These are phyloP conservation scores for Pseudococcus viburni DNA, from an alignment of 2,888 invertebrate genomes.

Conservation along the genomic window DNA sequence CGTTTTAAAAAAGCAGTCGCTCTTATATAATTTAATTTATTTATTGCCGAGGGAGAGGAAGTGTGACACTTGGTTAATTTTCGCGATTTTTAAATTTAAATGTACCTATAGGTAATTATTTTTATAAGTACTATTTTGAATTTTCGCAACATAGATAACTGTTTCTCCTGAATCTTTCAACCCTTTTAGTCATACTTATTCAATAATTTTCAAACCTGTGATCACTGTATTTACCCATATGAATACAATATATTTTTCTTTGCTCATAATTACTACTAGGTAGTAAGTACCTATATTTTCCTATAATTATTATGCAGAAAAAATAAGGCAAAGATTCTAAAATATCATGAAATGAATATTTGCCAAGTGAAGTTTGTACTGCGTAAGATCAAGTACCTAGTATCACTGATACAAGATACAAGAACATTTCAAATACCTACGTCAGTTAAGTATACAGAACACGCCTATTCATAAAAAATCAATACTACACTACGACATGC, in stretches of 20 bases:
- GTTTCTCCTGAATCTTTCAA: no score
- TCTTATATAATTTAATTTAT: not conserved
- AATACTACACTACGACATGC: constrained; percentile 15
- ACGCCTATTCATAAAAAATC: constrained; percentile 45
- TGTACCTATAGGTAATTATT: not conserved
- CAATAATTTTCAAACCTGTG: not conserved
- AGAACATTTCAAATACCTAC: no score
- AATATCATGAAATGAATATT: no score
- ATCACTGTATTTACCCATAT: not conserved
- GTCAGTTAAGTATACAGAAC: not conserved
- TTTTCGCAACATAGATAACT: not conserved
- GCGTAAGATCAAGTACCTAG: no score
- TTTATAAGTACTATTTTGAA: not conserved
- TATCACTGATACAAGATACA: no score
- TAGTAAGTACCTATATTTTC: no score
- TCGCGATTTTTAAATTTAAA: not conserved
- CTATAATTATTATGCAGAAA: not conserved
- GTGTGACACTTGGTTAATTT: not conserved
- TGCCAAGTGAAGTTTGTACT: no score
- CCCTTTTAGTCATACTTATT: no score
- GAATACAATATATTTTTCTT: not conserved
- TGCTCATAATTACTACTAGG: not conserved
- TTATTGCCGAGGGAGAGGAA: not conserved
- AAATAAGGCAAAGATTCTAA: no score
- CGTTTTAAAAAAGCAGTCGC: not conserved